Base-by-base conservation (phyloP, 2,888 invertebrate genomes). In the Sarcophaga carnaria region DNA sequence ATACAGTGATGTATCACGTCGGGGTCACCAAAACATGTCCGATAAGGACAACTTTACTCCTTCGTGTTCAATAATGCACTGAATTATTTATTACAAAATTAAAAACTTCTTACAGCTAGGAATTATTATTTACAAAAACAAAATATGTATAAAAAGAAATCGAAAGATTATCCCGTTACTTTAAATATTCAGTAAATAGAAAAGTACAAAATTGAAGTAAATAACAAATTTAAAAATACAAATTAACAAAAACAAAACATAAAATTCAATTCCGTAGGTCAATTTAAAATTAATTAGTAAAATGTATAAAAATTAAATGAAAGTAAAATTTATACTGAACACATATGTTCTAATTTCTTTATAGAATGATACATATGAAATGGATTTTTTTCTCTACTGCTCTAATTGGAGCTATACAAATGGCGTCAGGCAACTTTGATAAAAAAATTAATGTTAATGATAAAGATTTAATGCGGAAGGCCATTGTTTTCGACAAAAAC, bases 401-500 rank as follows among this genome's bases (percentile, higher is more conserved):
- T 10, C 27, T 71, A 64, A 63, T 71, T 71, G 79, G 49, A 63
- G 63, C 62, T 20, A 11, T 25, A 63, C n/a, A 49, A 27, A 71
- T n/a, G 20, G 54, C 37, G 20, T 70, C 70, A 54, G 14, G 25
- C 5, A 79, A 54, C 54, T 70, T 63, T 70, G 79, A 63, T 22
- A 63, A 79, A 25, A 71, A 79, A 20, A 27, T 71, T 22, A 71
- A 5, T 10, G 54, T 79, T 69, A 79, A 79, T 20, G 79, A 79
- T 11, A 79, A 79, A 63, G 70, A 79, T 54, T 12, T 71, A 37
- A 37, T 71, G 49, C 70, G 70, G 10, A 79, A 79, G 17, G 25
- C 79, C 1, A 79, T 79, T 71, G 79, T 79, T 71, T 79, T 79
- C 63, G 79, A 79, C 25, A 71, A 62, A 25, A 79, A 79, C 20